Evolutionary conservation across 2,888 invertebrate genomes (phyloP).

Genomic region (Thymelicus acteon): DNA sequence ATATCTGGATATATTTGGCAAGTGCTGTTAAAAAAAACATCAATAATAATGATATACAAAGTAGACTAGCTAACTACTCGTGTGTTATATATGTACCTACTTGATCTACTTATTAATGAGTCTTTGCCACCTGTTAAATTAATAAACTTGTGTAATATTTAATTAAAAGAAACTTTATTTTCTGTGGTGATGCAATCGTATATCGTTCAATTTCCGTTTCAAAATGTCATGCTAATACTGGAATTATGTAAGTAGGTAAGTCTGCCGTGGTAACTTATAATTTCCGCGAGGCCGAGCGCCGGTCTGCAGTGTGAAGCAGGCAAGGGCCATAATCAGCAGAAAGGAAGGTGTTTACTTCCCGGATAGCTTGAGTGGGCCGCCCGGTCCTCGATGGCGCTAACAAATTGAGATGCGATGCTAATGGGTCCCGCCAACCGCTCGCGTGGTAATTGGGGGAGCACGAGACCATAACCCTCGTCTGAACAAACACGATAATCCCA

Average conservation of each 20-base stretch:
- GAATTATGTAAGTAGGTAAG: conserved; percentile 26
- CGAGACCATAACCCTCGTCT: conserved; percentile 53
- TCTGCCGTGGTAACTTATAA: conserved; percentile 31
- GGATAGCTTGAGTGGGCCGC: conserved; percentile 32
- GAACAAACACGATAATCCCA: conserved; percentile 50
- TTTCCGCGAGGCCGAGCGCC: conserved; percentile 25
- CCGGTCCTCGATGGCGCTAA: conserved; percentile 50
- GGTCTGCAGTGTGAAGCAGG: conserved; percentile 10
- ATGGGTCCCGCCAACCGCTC: conserved; percentile 50
- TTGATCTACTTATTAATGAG: too few species aligned
- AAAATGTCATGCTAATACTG: conserved; percentile 9
- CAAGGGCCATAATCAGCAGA: conserved; percentile 24
- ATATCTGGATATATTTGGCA: too few species aligned
- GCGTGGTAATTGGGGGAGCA: conserved; percentile 58
- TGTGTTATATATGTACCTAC: too few species aligned
- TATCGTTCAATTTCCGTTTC: neutral
- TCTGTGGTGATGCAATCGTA: too few species aligned
- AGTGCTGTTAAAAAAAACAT: too few species aligned
- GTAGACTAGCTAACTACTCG: too few species aligned
- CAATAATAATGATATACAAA: too few species aligned
- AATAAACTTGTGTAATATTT: too few species aligned
- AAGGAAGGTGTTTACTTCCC: conserved; percentile 32
- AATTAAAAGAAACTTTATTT: too few species aligned
- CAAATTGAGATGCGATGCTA: conserved; percentile 60
- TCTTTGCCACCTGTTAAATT: too few species aligned